A percentile compares a stretch with the other conserved stretches of the same genome.
These are phyloP conservation scores for Zingel zingel DNA, from an alignment of 2,113 vertebrate species.

Conservation along the genomic window DNA sequence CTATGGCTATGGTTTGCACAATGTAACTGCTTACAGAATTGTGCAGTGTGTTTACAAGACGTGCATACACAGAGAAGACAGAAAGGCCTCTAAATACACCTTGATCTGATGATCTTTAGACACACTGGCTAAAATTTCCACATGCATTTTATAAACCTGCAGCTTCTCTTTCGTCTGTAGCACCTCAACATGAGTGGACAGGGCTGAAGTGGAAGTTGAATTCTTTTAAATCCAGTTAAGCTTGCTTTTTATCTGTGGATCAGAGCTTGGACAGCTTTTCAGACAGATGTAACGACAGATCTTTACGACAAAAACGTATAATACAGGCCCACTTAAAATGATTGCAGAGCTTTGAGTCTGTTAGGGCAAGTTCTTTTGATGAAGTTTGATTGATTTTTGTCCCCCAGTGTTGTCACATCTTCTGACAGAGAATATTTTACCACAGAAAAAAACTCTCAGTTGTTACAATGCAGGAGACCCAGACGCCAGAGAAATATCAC, in stretches of 20 bases:
- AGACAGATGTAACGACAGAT: not conserved
- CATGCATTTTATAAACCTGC: conserved; percentile 20
- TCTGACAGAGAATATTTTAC: too few species aligned
- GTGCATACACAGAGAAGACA: conserved; percentile 33
- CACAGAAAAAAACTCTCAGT: too few species aligned
- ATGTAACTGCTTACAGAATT: conserved; percentile 44
- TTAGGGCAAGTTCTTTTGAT: too few species aligned
- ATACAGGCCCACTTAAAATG: not conserved
- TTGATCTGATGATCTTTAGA: conserved; percentile 22
- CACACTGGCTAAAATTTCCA: not conserved
- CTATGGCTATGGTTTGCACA: conserved; percentile 46
- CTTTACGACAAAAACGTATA: not conserved
- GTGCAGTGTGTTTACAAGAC: conserved; percentile 39
- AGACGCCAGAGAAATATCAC: too few species aligned
- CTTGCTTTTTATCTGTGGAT: not conserved
- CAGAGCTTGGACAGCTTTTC: not conserved
- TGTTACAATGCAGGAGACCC: too few species aligned
- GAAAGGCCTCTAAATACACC: conserved; percentile 23
- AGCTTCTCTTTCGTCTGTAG: not conserved
- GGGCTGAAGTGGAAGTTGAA: not conserved
- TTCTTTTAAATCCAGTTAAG: not conserved
- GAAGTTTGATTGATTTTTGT: too few species aligned
- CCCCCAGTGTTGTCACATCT: too few species aligned
- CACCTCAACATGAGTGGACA: not conserved
- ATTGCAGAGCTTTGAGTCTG: not conserved